Conservation (phyloP, 2,797 vertebrate species). For the Chloroceryle inda region DNA sequence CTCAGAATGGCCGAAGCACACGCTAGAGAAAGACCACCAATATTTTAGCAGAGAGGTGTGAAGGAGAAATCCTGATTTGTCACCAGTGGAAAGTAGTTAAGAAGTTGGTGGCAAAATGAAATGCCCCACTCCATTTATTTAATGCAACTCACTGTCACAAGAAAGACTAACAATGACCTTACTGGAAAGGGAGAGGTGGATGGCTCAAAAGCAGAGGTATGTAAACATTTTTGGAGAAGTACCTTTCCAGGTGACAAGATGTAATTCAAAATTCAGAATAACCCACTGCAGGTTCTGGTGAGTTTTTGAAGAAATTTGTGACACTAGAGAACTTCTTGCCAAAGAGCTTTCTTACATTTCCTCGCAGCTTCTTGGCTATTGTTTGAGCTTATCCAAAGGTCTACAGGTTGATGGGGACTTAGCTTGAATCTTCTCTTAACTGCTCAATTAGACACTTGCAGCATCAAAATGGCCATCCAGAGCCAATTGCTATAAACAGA, state of each 20-base stretch:
- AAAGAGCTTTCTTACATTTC: neutral
- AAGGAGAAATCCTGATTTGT: neutral
- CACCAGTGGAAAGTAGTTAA: neutral
- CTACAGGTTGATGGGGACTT: neutral
- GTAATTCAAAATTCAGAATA: neutral
- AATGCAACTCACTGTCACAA: neutral
- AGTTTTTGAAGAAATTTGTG: neutral
- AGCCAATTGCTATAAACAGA: neutral
- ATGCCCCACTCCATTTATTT: neutral
- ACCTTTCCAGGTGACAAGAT: neutral
- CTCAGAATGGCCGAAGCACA: rapidly evolving
- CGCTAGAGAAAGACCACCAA: neutral
- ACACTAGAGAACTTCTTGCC: neutral
- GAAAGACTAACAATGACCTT: neutral
- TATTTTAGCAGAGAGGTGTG: neutral
- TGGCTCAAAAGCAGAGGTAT: neutral
- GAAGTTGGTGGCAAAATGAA: neutral
- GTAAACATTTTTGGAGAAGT: neutral
- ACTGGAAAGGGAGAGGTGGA: neutral
- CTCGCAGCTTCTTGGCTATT: neutral
- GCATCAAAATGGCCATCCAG: neutral
- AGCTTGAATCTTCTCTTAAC: neutral
- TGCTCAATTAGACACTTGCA: neutral
- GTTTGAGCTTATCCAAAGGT: neutral
- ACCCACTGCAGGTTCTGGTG: neutral